Base-by-base conservation (phyloP, 2,797 vertebrate genomes). In the Hozukius guyotensis region DNA sequence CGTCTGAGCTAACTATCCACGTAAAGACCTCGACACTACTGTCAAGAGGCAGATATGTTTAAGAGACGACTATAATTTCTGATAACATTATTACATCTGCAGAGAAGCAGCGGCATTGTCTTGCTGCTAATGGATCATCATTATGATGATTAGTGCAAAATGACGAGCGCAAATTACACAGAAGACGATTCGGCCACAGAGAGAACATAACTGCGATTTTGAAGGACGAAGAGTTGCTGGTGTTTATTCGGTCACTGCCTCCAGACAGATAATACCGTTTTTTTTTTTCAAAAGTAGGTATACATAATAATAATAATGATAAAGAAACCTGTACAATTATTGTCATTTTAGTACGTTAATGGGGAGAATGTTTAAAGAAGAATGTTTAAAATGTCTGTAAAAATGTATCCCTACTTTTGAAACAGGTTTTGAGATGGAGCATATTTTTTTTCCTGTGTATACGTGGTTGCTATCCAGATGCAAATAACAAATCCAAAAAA, bases 221-320 rank as follows among this genome's bases (percentile, higher is more conserved):
- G 22, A 77, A 14, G n/a, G 55, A 81, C 6, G n/a, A 75, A 73
- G 72, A 81, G 87, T 85, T 94, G 90, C 91, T 94, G 93, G 90
- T 94, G 90, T 87, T 92, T 60, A 29, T 86, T 88, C 9, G 53
- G 84, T 88, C 60, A 12, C 76, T 78, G 85, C 76, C 60, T 78
- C 4, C 0, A 66, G 77, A 85, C 53, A 65, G 52, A 38, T 42
- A 20, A 57, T 31, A 24, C 63, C 9, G 2, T 1, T 2, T 14
- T 77, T 42, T 27, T 27, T 69, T 38, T 84, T 78, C 49, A 74
- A 77, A 86, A 75, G 38, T 64, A 79, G 63, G 12, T 5, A 63
- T 32, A 61, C 22, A 62, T 22, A 31, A 53, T 55, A 16, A 66
- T 24, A n/a, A 16, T 42, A 42, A 42, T 42, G 14, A 61, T n/a